Percentiles rank a stretch among this genome's conserved stretches.
These are phyloP conservation scores for Talpa occidentalis DNA, from an alignment of 2,113 vertebrate species.

Conservation along the genomic window DNA sequence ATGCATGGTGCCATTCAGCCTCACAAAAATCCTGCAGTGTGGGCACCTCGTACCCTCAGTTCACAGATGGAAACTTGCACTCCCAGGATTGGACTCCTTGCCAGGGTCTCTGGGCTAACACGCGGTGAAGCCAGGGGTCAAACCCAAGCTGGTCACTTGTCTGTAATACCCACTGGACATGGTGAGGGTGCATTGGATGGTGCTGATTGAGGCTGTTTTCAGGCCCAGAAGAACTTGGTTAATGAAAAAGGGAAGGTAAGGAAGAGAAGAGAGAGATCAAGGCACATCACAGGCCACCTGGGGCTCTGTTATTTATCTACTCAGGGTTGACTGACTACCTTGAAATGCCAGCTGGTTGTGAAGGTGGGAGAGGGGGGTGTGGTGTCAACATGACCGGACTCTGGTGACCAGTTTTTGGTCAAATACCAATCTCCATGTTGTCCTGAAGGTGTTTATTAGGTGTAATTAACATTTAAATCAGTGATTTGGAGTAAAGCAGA, in stretches of 20 bases:
- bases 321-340: neutral
- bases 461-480: neutral
- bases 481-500: neutral
- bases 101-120: too few species aligned
- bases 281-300: neutral
- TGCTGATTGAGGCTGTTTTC: neutral
- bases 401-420: neutral
- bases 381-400: neutral
- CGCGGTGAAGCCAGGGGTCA: neutral
- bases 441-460: neutral
- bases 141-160: neutral
- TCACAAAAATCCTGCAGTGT: fast-evolving
- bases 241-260: neutral
- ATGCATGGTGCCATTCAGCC: fast-evolving
- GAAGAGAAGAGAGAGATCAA: neutral
- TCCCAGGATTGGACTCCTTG: neutral
- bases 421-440: neutral
- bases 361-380: neutral
- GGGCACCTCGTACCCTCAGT: fast-evolving
- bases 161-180: fast-evolving
- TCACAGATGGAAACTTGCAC: neutral
- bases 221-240: neutral
- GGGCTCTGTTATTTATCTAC: neutral
- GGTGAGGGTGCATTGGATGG: neutral
- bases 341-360: neutral